Evolutionary conservation across 2,888 invertebrate genomes (phyloP).

Genomic region (Chymomyza amoena): DNA sequence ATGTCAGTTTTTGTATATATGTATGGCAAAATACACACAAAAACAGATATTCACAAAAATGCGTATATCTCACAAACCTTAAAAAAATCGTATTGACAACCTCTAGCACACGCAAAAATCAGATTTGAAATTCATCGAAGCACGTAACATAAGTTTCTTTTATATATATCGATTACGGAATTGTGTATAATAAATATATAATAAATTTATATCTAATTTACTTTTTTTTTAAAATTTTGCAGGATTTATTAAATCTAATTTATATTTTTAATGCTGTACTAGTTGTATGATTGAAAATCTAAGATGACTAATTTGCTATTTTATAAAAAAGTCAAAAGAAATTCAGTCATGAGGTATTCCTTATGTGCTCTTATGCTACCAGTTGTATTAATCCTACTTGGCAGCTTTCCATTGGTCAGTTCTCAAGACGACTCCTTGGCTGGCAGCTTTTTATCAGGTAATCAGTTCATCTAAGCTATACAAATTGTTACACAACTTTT

Average conservation of each 20-base stretch:
- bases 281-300: background rate
- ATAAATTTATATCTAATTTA: background rate
- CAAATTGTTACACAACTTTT: background rate
- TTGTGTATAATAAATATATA: too few species aligned
- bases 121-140: too few species aligned
- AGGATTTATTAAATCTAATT: background rate
- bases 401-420: constrained; percentile 24
- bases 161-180: too few species aligned
- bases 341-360: background rate
- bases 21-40: too few species aligned
- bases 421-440: constrained; percentile 87
- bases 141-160: too few species aligned
- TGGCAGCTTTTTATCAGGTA: constrained; percentile 90
- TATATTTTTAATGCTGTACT: background rate
- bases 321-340: background rate
- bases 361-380: background rate
- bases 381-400: constrained; percentile 28
- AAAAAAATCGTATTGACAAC: too few species aligned
- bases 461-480: constrained; percentile 47
- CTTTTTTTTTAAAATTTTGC: background rate
- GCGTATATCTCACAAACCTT: too few species aligned
- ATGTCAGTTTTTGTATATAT: too few species aligned
- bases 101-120: too few species aligned
- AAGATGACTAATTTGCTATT: background rate
- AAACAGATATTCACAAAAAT: too few species aligned